phyloP scores from a whole-genome alignment of 2,888 invertebrate genomes.

The Hypena proboscidalis region DNA sequence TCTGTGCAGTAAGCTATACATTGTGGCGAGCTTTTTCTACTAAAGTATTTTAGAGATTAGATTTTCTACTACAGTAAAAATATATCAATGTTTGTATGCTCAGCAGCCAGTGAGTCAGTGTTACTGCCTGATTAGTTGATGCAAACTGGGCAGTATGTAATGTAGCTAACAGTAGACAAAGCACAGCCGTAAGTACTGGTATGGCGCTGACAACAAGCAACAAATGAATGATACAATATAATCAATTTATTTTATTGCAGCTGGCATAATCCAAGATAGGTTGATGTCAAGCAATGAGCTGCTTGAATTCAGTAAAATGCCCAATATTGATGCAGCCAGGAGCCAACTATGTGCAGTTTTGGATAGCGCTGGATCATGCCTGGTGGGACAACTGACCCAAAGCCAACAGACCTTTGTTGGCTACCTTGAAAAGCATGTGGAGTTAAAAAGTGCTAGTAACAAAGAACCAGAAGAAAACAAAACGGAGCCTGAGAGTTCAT shows the following conservation, averaged over 20 bases:
- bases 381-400: conserved; percentile 88
- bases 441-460: conserved; percentile 52
- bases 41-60: too few species aligned
- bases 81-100: too few species aligned
- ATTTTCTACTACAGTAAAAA: too few species aligned
- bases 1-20: too few species aligned
- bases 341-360: conserved; percentile 89
- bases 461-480: conserved; percentile 25
- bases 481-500: conserved; percentile 41
- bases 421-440: conserved; percentile 86
- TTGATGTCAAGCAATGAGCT: conserved; percentile 89
- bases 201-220: too few species aligned
- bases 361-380: conserved; percentile 86
- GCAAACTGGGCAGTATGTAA: too few species aligned
- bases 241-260: conserved; percentile 69
- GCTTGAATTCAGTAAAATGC: conserved; percentile 87
- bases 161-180: too few species aligned
- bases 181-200: too few species aligned
- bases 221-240: background rate
- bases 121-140: too few species aligned
- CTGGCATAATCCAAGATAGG: conserved; percentile 89
- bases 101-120: too few species aligned
- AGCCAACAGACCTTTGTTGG: conserved; percentile 89
- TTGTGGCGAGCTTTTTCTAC: too few species aligned
- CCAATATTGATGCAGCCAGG: conserved; percentile 87